These are phyloP conservation scores for Crocodylus rhombifer DNA, from an alignment of 2,797 vertebrate species.

Conservation along the genomic window DNA sequence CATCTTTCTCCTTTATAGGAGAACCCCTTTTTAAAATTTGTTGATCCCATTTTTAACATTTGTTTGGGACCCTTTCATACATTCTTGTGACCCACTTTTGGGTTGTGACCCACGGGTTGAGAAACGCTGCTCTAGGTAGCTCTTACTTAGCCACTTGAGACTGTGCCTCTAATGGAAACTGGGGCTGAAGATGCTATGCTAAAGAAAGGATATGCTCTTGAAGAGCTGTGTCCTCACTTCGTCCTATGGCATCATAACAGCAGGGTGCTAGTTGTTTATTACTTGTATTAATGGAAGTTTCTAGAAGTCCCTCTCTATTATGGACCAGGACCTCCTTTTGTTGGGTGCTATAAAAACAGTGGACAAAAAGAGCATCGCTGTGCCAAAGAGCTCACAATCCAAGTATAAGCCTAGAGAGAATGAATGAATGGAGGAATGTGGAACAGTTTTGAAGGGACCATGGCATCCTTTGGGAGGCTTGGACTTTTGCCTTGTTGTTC, in stretches of 20 bases:
- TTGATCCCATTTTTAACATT: too few species aligned
- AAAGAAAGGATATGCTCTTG: neutral
- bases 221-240: neutral
- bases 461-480: neutral
- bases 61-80: too few species aligned
- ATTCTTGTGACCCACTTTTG: too few species aligned
- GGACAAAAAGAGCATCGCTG: neutral
- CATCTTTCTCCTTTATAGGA: too few species aligned
- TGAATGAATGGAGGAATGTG: neutral
- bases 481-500: neutral
- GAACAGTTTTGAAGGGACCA: fast-evolving
- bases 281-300: neutral
- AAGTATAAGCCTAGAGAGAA: neutral
- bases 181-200: neutral
- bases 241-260: neutral
- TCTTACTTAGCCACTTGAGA: neutral
- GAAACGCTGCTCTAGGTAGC: too few species aligned
- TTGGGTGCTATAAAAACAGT: neutral
- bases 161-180: neutral
- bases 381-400: fast-evolving
- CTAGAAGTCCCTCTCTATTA: neutral
- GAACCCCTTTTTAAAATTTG: too few species aligned
- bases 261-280: neutral
- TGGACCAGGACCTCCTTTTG: neutral
- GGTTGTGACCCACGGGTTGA: too few species aligned